Percentiles rank a stretch among this genome's conserved stretches.
These are phyloP conservation scores for Nephrotoma guestfalica DNA, from an alignment of 2,888 invertebrate genomes.

Conservation along the genomic window DNA sequence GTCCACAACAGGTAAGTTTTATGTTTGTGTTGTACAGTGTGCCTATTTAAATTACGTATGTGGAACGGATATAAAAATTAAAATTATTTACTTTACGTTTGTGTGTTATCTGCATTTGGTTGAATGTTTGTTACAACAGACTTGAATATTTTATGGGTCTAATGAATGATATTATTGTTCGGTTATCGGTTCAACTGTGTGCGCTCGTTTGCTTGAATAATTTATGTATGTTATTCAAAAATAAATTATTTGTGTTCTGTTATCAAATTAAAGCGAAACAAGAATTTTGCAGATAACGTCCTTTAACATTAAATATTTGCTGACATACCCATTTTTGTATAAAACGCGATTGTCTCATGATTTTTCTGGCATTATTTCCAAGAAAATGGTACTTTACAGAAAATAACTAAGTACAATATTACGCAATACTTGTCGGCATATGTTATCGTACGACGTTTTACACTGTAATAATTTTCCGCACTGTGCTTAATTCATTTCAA, in stretches of 20 bases:
- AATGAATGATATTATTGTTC: background rate
- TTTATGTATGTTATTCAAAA: background rate
- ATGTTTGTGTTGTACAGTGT: background rate
- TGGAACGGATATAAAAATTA: background rate
- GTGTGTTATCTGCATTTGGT: background rate
- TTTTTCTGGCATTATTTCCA: background rate
- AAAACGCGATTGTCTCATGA: background rate
- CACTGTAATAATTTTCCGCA: no score
- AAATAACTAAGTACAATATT: no score
- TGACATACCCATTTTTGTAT: background rate
- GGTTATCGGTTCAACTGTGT: background rate
- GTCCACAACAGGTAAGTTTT: conserved; percentile 23
- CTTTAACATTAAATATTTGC: background rate
- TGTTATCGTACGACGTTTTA: no score
- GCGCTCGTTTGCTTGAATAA: background rate
- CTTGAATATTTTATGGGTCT: background rate
- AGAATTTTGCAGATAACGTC: background rate
- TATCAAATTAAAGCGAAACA: background rate
- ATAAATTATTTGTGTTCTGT: background rate
- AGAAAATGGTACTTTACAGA: no score
- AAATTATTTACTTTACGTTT: background rate
- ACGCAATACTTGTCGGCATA: no score
- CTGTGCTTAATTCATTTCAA: no score
- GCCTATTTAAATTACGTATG: background rate
- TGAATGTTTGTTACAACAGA: conserved; percentile 5